Evolutionary conservation across 2,888 invertebrate species (phyloP), one percentile per base, ranked within the genome.

Genomic region (Seladonia tumulorum): DNA sequence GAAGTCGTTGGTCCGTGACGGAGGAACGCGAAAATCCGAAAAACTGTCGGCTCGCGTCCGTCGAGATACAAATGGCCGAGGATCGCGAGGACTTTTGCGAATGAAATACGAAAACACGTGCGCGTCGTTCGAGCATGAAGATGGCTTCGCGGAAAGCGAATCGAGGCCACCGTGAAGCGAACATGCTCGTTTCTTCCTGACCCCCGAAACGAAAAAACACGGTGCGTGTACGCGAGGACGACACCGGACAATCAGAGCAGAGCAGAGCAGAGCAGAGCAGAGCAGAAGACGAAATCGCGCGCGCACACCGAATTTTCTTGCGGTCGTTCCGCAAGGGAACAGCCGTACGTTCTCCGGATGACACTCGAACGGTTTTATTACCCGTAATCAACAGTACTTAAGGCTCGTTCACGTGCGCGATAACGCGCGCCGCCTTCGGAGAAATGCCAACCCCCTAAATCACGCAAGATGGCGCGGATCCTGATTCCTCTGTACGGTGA

Each of bases 301-400:
- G 39, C 22, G 29, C 80, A 76, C 68, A 74, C 63, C 79, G 68
- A 77, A 83, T 60, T 80, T 86, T 88, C 80, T 91, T 83, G 85
- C 85, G 77, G 60, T 75, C 84, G 83, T 87, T 93, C 92, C 91
- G 92, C 87, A 60, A 79, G 78, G 92, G 90, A 91, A 90, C 92
- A 76, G 90, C 92, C 91, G 90, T 92, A 91, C 91, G 91, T 94
- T 93, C 92, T 82, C 89, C 79, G 90, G 91, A 93, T 94, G 93
- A 93, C 93, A 93, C 91, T 90, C 92, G 89, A 93, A 93, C 92
- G 91, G 92, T 94, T 94, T 94, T 94, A 94, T 94, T 94, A 93
- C 94, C 92, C 89, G 91, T 93, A 94, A 94, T 94, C 93, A 92
- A 87, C 90, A 88, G 90, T 90, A 87, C 89, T 92, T 89, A 89